These are phyloP conservation scores for Oryzias sinensis DNA, from an alignment of 2,797 vertebrate genomes.

Conservation along the genomic window DNA sequence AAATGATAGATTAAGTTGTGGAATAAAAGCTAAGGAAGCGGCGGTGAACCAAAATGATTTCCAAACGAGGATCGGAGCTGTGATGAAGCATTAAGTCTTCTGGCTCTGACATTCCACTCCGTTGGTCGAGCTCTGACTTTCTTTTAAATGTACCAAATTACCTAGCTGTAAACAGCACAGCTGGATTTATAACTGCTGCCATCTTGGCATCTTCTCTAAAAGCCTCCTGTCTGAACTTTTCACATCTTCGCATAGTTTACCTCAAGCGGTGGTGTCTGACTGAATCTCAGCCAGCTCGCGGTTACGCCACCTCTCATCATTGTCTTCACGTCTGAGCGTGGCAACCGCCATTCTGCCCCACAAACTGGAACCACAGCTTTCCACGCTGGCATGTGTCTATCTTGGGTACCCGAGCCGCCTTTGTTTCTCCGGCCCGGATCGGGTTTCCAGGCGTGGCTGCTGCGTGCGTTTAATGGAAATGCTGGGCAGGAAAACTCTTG, in stretches of 20 bases:
- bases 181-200: constrained; percentile 37
- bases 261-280: constrained; percentile 26
- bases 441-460: constrained; percentile 67
- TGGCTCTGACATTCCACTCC: constrained; percentile 54
- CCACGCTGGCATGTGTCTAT: constrained; percentile 72
- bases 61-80: constrained; percentile 60
- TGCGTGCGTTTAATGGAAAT: constrained; percentile 71
- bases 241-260: constrained; percentile 11
- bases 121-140: constrained; percentile 61
- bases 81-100: constrained; percentile 47
- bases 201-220: constrained; percentile 17
- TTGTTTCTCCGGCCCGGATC: constrained; percentile 70
- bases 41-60: constrained; percentile 60
- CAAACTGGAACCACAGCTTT: constrained; percentile 56
- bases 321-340: constrained; percentile 24
- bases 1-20: too few relatives aligned
- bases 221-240: constrained; percentile 39
- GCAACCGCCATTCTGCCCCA: constrained; percentile 46
- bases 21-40: constrained; percentile 42
- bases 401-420: constrained; percentile 71
- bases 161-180: constrained; percentile 42
- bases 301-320: constrained; percentile 19
- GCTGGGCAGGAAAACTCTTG: constrained; percentile 67
- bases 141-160: constrained; percentile 38
- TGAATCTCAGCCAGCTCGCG: constrained; percentile 36